Evolutionary conservation across 2,797 vertebrate species (phyloP), one percentile per base, ranked within the genome.

Genomic region (Coilia nasus): DNA sequence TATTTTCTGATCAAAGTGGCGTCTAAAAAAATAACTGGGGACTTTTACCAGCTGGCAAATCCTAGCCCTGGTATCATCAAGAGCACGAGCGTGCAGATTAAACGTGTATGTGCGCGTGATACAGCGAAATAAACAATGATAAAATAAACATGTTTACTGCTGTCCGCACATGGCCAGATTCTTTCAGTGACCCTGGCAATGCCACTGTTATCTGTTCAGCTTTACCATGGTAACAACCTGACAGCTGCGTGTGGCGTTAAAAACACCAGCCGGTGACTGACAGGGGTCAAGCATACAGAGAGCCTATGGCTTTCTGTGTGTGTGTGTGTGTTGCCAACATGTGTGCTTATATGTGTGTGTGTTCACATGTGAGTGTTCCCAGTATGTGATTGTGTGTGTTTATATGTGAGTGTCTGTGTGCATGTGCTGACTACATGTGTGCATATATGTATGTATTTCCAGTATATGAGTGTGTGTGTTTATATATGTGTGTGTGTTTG

Each of bases 231-330:
- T 28, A 75, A 41, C 31, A 35, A 17, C 28, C 35, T 31, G 17
- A 75, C 67, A 75, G 67, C 67, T 75, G 67, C 67, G 31, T 1
- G 67, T 75, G 67, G 31, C 67, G 15, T 75, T 75, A 75, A 75
- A 75, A 75, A 75, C 67, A 75, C 67, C 67, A 75, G 67, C 67
- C 67, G 31, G 67, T 21, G 31, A 75, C 31, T 41, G 67, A 75
- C 67, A 15, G 31, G 67, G 67, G 67, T 75, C 67, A 75, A 15
- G 67, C 28, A 4, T 6, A 12, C 46, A 57, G 3, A 57, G 17
- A 12, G 67, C 14, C 67, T 75, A 6, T 15, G 15, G 31, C 67
- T 15, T 31, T 41, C 3, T 19, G 28, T 75, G 28, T 75, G 25
- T 67, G 64, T 71, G 15, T 75, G 67, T 35, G 67, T 14, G 12